Percentiles rank a stretch among this genome's conserved stretches.
Evolutionary conservation across 1,140 invertebrate genomes (phyloP).

Genomic region (Delia radicum): DNA sequence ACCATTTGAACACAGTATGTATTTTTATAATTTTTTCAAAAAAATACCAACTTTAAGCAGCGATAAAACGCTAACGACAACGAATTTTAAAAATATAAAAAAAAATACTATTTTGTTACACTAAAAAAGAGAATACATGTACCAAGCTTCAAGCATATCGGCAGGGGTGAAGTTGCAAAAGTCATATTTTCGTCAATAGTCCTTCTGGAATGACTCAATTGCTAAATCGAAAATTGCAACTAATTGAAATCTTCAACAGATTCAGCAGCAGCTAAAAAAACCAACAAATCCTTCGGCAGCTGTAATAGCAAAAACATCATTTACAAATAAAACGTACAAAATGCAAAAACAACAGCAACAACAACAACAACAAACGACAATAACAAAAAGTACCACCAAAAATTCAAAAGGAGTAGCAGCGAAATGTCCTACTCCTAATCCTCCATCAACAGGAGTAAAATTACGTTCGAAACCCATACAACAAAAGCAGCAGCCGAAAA

Average conservation of each 20-base stretch:
- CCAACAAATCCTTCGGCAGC: background rate
- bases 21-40: too few relatives aligned
- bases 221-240: background rate
- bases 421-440: background rate
- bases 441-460: background rate
- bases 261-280: background rate
- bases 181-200: too few relatives aligned
- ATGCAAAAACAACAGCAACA: constrained; percentile 28
- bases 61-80: too few relatives aligned
- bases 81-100: too few relatives aligned
- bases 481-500: constrained; percentile 3
- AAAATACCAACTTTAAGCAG: too few relatives aligned
- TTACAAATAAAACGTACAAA: constrained; percentile 11
- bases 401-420: background rate
- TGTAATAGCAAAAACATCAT: constrained; percentile 34
- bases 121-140: too few relatives aligned
- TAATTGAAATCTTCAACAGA: background rate
- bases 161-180: too few relatives aligned
- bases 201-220: too few relatives aligned
- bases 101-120: too few relatives aligned
- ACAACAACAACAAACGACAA: constrained; percentile 29
- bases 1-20: too few relatives aligned
- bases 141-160: too few relatives aligned
- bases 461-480: background rate
- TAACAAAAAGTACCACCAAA: constrained; percentile 30